These are phyloP conservation scores for Oopsacas minuta DNA, from an alignment of 37 sponge, comb jelly and placozoan species.

Conservation along the genomic window DNA sequence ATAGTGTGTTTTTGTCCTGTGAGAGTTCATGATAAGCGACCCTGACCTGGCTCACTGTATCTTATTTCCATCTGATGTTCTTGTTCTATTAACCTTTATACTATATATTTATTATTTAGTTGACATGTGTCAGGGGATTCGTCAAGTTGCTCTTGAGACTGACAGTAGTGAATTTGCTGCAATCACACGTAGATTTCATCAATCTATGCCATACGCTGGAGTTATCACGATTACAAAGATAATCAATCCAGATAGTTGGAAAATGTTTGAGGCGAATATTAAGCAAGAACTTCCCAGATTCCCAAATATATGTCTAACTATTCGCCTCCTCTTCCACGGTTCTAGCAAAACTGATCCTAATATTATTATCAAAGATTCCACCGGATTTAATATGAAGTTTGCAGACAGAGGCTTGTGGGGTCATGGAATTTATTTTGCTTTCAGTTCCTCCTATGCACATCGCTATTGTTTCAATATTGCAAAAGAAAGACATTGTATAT, in stretches of 20 bases:
- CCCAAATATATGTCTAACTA: background rate
- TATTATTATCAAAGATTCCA: background rate
- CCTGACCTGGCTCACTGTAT: too few species aligned
- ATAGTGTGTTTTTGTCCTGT: too few species aligned
- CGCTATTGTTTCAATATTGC: background rate
- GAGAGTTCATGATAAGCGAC: too few species aligned
- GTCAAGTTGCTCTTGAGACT: background rate
- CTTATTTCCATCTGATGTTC: too few species aligned
- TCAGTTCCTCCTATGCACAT: background rate
- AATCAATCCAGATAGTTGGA: background rate
- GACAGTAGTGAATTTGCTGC: background rate
- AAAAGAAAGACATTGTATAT: background rate
- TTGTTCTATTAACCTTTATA: background rate
- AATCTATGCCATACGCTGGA: background rate
- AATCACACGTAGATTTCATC: background rate
- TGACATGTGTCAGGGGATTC: background rate
- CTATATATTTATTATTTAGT: conserved; percentile 10
- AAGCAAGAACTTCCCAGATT: background rate
- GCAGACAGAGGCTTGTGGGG: conserved; percentile 3
- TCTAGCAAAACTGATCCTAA: background rate
- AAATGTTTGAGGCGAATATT: background rate
- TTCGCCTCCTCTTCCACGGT: background rate
- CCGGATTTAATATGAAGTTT: background rate
- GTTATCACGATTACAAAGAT: background rate
- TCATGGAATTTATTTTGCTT: background rate